Evolutionary conservation across 2,888 invertebrate species (phyloP).

Genomic region (Notocelia uddmanniana): DNA sequence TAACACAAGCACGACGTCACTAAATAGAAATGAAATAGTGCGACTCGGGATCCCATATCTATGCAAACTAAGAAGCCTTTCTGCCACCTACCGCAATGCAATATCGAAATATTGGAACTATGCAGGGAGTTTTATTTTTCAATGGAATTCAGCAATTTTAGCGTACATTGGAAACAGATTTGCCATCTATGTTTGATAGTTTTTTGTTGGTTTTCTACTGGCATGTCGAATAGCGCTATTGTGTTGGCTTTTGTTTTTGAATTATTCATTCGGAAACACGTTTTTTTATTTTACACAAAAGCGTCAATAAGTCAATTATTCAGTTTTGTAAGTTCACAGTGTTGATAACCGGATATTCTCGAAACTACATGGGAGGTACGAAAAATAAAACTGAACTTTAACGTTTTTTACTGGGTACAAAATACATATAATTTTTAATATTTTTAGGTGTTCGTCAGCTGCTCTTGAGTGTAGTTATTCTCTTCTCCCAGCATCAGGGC

Average conservation of each 20-base stretch:
- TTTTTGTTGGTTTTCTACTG: constrained; percentile 29
- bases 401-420: too few relatives aligned
- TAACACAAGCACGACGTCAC: constrained; percentile 46
- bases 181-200: constrained; percentile 31
- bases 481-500: not conserved
- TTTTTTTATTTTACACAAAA: constrained; percentile 15
- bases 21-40: constrained; percentile 64
- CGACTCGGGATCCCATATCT: constrained; percentile 66
- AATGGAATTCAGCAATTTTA: constrained; percentile 43
- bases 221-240: constrained; percentile 19
- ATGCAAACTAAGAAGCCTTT: constrained; percentile 63
- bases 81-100: constrained; percentile 56
- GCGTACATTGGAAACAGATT: constrained; percentile 41
- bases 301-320: not conserved
- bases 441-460: too few relatives aligned
- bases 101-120: constrained; percentile 65
- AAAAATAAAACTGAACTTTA: too few relatives aligned
- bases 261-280: constrained; percentile 14
- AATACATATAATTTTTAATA: too few relatives aligned
- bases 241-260: constrained; percentile 18
- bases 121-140: constrained; percentile 38
- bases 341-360: not conserved
- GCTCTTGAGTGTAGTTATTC: not conserved
- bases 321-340: not conserved
- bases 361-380: too few relatives aligned